Evolutionary conservation across 2,113 vertebrate species (phyloP).

Genomic region (Anas platyrhynchos): DNA sequence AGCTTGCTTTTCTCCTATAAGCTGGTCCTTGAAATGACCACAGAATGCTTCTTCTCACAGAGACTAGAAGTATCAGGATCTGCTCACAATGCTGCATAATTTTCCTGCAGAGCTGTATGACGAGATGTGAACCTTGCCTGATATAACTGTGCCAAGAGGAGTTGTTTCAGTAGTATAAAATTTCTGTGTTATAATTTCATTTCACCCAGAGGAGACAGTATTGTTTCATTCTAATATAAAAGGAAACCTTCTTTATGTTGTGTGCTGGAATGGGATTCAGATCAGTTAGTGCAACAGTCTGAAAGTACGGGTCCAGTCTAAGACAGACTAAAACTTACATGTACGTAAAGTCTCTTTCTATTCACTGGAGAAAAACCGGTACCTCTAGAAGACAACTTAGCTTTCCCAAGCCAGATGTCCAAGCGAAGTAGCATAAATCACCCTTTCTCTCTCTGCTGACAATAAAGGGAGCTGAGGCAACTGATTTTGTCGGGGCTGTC

Average conservation of each 20-base stretch:
- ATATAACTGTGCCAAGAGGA: not conserved
- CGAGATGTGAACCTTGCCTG: not conserved
- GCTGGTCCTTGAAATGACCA: not conserved
- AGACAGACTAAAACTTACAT: not conserved
- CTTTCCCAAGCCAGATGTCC: not conserved
- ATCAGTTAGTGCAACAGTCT: not conserved
- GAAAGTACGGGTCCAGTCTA: not conserved
- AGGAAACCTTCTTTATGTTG: not conserved
- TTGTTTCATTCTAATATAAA: not conserved
- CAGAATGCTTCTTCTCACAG: not conserved
- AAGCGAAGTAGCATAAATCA: not conserved
- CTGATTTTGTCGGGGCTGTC: not conserved
- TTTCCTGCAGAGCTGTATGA: not conserved
- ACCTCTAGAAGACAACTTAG: not conserved
- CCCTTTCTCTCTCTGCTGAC: not conserved
- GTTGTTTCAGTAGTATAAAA: not conserved
- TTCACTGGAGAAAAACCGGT: not conserved
- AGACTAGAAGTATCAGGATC: not conserved
- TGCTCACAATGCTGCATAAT: not conserved
- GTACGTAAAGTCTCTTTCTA: not conserved
- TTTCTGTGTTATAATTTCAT: not conserved
- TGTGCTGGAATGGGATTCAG: not conserved
- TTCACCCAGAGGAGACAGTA: not conserved
- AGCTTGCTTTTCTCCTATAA: not conserved
- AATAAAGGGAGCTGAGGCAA: not conserved